Evolutionary conservation across 2,797 vertebrate genomes (phyloP), one percentile per base, ranked within the genome.

Genomic region (Manis pentadactyla): DNA sequence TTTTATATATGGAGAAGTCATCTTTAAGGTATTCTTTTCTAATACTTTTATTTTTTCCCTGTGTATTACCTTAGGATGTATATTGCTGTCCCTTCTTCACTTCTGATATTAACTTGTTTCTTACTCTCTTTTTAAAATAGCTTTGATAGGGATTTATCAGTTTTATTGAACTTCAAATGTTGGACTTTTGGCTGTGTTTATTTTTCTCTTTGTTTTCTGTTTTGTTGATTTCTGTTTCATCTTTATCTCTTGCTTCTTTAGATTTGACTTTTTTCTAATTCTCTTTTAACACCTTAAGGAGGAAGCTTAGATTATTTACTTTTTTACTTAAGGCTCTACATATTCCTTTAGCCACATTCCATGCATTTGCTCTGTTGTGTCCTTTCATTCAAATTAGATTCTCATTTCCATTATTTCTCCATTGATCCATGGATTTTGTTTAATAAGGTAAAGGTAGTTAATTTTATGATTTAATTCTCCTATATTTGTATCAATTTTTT

Each of bases 91-190:
- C 25, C 68, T 92, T 61, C 71, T 79, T 63, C 29, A 79, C 84
- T 93, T 81, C 84, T 63, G 21, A 71, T 71, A 87, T n/a, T 37
- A 57, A 18, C 34, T 74, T 59, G 31, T 14, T 49, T 75, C n/a
- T 64, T 82, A 4, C 49, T 74, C 81, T 53, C 37, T 75, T 89
- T 83, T 68, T 68, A 68, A 90, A 68, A 68, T 49, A 59, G 25
- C 69, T 86, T 87, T 78, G n/a, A 77, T 57, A 55, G 19, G 17
- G 11, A 79, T 87, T 83, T 81, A 93, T 73, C 51, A 23, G 12
- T 84, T 90, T 61, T 46, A 69, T 71, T 79, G 46, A 55, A 61
- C 49, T 94, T 46, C 55, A 86, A 86, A 94, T 79, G 71, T 46
- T 71, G 63, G 63, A 46, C 73, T 86, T 85, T 69, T 55, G 55